Evolutionary conservation across 2,888 invertebrate genomes (phyloP), one percentile per base, ranked within the genome.

Genomic region (Bembecia ichneumoniformis): DNA sequence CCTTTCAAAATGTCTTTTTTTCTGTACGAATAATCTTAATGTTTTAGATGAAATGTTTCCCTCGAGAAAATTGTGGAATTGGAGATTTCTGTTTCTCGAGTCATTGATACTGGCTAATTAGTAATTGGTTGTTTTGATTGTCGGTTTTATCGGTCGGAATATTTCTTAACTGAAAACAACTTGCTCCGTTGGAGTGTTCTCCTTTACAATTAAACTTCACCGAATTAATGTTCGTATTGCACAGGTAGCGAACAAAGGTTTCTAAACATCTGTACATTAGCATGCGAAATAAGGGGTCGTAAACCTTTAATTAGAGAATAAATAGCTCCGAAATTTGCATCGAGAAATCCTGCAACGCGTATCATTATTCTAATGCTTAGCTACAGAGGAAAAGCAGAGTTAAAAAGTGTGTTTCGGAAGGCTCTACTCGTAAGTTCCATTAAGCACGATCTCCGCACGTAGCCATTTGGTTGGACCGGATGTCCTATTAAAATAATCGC

Each of bases 401-500:
- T 44, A 14, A 15, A 15, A 40, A 40, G 40, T 13, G 40, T 13
- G 40, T 14, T 28, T 40, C 40, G n/a, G 40, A 40, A n/a, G 40
- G 40, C 14, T 40, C 14, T 40, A 5, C 40, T 40, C 40, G n/a
- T 40, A 40, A 40, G 62, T 65, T 64, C 58, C 64, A 67, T 68
- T 74, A 72, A 57, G 59, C 47, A 56, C 55, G 64, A 65, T 68
- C 62, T 64, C 58, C 56, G 59, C 59, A 54, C 64, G 65, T 69
- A 56, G 55, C 54, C 56, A 54, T 68, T 55, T 52, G 52, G 54
- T 49, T 61, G 57, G 58, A 71, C 80, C 79, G 81, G 82, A 82
- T 81, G 79, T 82, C 71, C 77, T 81, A 83, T 84, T 86, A 84
- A 82, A 83, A 79, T 84, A 84, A 83, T 83, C 66, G 74, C 60